A percentile compares a stretch with the other conserved stretches of the same genome.
Conservation (phyloP, 1,140 invertebrate species). For the Oscheius sp. region DNA sequence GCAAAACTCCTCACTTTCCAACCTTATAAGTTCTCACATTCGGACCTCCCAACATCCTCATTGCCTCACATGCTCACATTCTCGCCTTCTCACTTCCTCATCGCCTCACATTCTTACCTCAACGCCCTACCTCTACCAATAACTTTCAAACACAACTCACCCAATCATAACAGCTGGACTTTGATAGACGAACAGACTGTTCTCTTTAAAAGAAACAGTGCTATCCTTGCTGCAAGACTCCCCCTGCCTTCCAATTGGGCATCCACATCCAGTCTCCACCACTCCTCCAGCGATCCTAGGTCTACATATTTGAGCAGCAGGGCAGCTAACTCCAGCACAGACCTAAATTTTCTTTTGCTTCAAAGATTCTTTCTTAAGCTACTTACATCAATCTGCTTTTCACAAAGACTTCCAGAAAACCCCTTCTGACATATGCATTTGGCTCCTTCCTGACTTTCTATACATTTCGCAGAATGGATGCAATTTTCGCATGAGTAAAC, state of each 20-base stretch:
- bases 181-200: conserved; percentile 38
- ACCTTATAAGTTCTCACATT: too few relatives aligned
- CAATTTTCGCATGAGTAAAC: conserved; percentile 19
- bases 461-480: conserved; percentile 4
- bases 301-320: conserved; percentile 19
- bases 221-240: conserved; percentile 20
- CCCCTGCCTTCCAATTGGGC: conserved; percentile 31
- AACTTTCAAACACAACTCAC: too few relatives aligned
- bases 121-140: too few relatives aligned
- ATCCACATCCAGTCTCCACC: conserved; percentile 20
- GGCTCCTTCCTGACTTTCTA: conserved; percentile 15
- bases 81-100: too few relatives aligned
- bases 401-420: conserved; percentile 25
- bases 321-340: conserved; percentile 28
- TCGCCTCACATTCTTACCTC: too few relatives aligned
- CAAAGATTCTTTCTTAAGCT: not conserved
- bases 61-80: too few relatives aligned
- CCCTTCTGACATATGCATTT: conserved; percentile 17
- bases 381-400: conserved; percentile 13
- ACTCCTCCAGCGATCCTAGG: not conserved
- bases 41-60: too few relatives aligned
- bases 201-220: conserved; percentile 25
- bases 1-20: too few relatives aligned
- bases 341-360: conserved; percentile 1
- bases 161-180: conserved; percentile 27